Evolutionary conservation across 2,113 vertebrate species (phyloP).

Genomic region (Cryptotis parvus): DNA sequence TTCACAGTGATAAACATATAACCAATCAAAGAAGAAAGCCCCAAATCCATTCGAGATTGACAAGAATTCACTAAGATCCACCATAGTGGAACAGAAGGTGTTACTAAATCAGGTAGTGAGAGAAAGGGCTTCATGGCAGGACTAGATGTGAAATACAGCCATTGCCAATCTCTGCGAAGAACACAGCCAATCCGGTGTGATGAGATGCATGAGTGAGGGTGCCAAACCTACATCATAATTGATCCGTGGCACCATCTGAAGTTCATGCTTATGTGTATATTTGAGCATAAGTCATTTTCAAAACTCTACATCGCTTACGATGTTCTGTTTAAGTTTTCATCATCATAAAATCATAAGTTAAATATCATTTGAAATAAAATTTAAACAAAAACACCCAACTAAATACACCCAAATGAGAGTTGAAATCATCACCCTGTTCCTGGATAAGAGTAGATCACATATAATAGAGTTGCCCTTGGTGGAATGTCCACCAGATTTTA

Average conservation of each 20-base stretch:
- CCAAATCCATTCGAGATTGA: background rate
- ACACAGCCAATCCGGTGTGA: background rate
- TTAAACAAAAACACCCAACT: background rate
- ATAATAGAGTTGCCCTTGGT: background rate
- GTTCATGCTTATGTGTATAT: background rate
- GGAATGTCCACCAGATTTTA: background rate
- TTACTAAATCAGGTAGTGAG: background rate
- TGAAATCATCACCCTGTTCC: background rate
- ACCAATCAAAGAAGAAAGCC: background rate
- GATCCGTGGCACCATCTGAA: background rate
- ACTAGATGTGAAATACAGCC: background rate
- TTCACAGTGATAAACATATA: background rate
- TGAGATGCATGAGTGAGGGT: background rate
- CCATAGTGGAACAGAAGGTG: background rate
- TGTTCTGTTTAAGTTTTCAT: slow-evolving; percentile 33
- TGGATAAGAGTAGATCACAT: background rate
- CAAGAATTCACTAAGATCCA: background rate
- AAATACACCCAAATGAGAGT: background rate
- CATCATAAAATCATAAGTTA: slow-evolving; percentile 28
- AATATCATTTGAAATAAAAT: slow-evolving; percentile 3
- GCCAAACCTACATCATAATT: background rate
- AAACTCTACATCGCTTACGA: background rate
- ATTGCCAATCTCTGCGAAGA: background rate
- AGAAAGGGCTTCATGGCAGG: background rate
- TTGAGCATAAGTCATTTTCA: slow-evolving; percentile 38